Evolutionary conservation across 2,888 invertebrate species (phyloP), one percentile per base, ranked within the genome.

Genomic region (Lepidonotus clava): DNA sequence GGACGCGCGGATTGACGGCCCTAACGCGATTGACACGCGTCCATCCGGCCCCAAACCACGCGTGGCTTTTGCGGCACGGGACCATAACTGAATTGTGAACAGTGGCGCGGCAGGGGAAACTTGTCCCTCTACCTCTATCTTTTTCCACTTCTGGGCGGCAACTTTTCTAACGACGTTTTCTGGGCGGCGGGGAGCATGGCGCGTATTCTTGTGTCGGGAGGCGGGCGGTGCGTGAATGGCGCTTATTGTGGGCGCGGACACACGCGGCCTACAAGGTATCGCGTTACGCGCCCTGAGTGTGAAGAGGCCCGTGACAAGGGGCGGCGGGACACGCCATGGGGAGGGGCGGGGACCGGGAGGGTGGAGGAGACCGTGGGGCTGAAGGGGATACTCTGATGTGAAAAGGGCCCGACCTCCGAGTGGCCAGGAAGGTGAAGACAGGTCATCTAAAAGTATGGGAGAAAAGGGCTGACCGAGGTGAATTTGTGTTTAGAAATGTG

Each of bases 21-120:
- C 71, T 71, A 71, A 71, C 71, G 18, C 36, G 24, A 71, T 71
- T 71, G 71, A 71, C 71, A 71, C 71, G 71, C 24, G 61, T 24
- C 14, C 28, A 32, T 61, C 28, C 28, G 5, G 11, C 4, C 28
- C 11, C n/a, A 61, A 24, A 32, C 61, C 2, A 5, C 61, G 61
- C 61, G 28, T 46, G 8, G 46, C 46, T 46, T 8, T 11, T 8
- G 46, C 46, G 46, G 46, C 8, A 46, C 46, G 46, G 46, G 46
- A 46, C 18, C 18, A 46, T 71, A 71, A 71, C 71, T 38, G 71
- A 24, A 71, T 71, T 71, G 71, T 14, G 11, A n/a, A 8, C 5
- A 5, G 56, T 56, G 56, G 5, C 56, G 56, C 5, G 71, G 71
- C 71, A n/a, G 14, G 36, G 71, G 38, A 71, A 71, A 71, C 21